Conservation (phyloP, 1,140 invertebrate genomes). For the Hyles euphorbiae region DNA sequence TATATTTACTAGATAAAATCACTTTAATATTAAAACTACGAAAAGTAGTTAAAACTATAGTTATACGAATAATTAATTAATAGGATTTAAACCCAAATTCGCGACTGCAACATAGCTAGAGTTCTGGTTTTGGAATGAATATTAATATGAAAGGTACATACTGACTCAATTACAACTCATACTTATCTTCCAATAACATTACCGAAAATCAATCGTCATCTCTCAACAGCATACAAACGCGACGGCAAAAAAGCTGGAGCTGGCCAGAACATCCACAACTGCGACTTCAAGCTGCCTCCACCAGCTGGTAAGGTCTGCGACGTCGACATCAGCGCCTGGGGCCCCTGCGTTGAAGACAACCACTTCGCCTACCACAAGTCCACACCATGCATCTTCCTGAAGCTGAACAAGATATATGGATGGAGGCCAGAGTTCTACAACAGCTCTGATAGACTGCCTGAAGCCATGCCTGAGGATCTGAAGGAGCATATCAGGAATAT, state of each 20-base stretch:
- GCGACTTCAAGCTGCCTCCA: slow-evolving; percentile 79
- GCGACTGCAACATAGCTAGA: too few species aligned
- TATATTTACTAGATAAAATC: too few species aligned
- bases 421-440: slow-evolving; percentile 86
- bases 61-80: too few species aligned
- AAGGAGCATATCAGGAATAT: slow-evolving; percentile 81
- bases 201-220: background rate
- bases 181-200: too few species aligned
- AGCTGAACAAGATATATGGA: slow-evolving; percentile 88
- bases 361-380: slow-evolving; percentile 86
- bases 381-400: slow-evolving; percentile 88
- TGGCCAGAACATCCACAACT: slow-evolving; percentile 81
- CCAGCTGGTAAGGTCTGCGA: slow-evolving; percentile 77
- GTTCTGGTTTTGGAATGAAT: too few species aligned
- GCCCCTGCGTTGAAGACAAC: slow-evolving; percentile 82
- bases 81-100: too few species aligned
- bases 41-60: too few species aligned
- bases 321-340: slow-evolving; percentile 77
- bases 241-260: slow-evolving; percentile 79
- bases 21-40: too few species aligned
- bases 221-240: slow-evolving; percentile 79
- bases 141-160: too few species aligned
- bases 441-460: slow-evolving; percentile 77
- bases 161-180: too few species aligned
- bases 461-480: slow-evolving; percentile 80